A percentile compares a stretch with the other conserved stretches of the same genome.
Evolutionary conservation across 2,113 vertebrate genomes (phyloP).

Genomic region (Amphilophus citrinellus): DNA sequence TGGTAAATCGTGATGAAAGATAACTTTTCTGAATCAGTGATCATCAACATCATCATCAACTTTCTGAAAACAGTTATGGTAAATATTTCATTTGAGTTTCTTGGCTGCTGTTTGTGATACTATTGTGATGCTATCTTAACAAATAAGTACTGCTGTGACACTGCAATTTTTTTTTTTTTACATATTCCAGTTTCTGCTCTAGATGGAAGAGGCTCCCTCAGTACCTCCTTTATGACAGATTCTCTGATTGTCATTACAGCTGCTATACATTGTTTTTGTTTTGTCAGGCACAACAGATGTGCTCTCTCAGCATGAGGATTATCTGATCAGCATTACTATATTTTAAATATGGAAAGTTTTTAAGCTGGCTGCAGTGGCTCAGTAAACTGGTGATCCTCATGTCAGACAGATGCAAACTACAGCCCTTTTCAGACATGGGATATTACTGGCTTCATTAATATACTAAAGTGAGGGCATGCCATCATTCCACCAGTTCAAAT

Average conservation of each 20-base stretch:
- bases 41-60: neutral
- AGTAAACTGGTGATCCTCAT: neutral
- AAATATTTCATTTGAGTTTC: slow-evolving; percentile 21
- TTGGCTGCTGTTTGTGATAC: slow-evolving; percentile 18
- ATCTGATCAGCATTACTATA: slow-evolving; percentile 40
- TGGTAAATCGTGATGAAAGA: neutral
- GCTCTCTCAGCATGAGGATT: slow-evolving; percentile 20
- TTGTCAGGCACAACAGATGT: slow-evolving; percentile 14
- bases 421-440: neutral
- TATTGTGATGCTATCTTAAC: slow-evolving; percentile 15
- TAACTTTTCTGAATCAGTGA: slow-evolving; percentile 8
- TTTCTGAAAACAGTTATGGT: slow-evolving; percentile 20
- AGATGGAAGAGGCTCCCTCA: slow-evolving; percentile 35
- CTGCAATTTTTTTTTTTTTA: slow-evolving; percentile 24
- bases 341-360: slow-evolving; percentile 9
- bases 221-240: slow-evolving; percentile 38
- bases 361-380: neutral
- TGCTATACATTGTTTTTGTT: slow-evolving; percentile 28
- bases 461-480: neutral
- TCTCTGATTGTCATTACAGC: slow-evolving; percentile 37
- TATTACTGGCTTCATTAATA: slow-evolving; percentile 1
- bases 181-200: slow-evolving; percentile 2
- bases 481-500: neutral
- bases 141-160: slow-evolving; percentile 40
- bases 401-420: slow-evolving; percentile 2